phyloP scores from a whole-genome alignment of 2,113 vertebrate species.

The Opisthocomus hoazin region DNA sequence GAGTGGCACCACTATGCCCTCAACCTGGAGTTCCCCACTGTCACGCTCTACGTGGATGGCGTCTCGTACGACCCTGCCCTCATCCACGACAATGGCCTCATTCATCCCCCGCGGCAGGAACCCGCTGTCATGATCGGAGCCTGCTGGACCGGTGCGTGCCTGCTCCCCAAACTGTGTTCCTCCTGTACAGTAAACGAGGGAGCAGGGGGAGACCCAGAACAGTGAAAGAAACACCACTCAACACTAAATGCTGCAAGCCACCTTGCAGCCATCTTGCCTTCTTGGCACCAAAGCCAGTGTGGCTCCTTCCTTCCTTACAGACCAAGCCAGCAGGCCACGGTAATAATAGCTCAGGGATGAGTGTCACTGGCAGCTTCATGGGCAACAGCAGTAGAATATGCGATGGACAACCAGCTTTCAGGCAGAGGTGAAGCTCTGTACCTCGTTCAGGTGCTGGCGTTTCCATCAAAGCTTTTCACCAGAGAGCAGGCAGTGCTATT shows the following conservation, averaged over 20 bases:
- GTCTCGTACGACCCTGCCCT: conserved; percentile 96
- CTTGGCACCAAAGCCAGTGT: neutral
- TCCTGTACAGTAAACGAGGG: neutral
- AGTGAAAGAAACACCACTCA: neutral
- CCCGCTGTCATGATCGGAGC: conserved; percentile 90
- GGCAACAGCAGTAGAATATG: neutral
- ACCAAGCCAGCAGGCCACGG: neutral
- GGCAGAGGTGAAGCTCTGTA: neutral
- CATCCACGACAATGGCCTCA: conserved; percentile 94
- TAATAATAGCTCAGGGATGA: neutral
- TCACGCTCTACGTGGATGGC: conserved; percentile 91
- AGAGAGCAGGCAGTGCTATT: neutral
- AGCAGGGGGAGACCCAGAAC: neutral
- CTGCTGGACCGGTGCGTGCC: conserved; percentile 80
- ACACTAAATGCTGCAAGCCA: neutral
- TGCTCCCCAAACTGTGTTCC: fast-evolving
- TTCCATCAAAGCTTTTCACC: neutral
- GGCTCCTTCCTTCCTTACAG: neutral
- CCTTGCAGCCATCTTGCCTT: neutral
- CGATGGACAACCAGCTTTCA: neutral
- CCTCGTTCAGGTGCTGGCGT: neutral
- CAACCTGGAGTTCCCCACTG: conserved; percentile 93
- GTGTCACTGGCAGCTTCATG: neutral
- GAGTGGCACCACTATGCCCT: conserved; percentile 98
- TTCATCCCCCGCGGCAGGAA: conserved; percentile 82